Percentiles rank a stretch among this genome's conserved stretches.
phyloP scores from a whole-genome alignment of 2,888 invertebrate genomes.

The Galerucella pusilla region DNA sequence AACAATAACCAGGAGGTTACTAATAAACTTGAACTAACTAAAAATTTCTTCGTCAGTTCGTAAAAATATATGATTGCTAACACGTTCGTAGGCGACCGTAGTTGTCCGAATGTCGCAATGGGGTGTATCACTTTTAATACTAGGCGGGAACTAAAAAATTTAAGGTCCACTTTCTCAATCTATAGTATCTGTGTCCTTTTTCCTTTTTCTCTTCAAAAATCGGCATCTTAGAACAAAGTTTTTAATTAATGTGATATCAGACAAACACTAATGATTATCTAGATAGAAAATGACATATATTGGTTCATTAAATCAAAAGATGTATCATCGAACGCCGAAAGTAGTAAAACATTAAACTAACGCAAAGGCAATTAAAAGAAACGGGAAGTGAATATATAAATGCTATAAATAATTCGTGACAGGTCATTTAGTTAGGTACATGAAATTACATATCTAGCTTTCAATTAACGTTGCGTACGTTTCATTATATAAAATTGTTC shows the following conservation, averaged over 20 bases:
- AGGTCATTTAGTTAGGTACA: conserved; percentile 24
- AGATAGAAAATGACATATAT: conserved; percentile 6
- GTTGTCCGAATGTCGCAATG: too few species aligned
- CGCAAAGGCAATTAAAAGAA: conserved; percentile 17
- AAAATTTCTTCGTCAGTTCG: too few species aligned
- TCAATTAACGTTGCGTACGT: conserved; percentile 28
- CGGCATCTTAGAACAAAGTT: too few species aligned
- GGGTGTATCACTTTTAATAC: too few species aligned
- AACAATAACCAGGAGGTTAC: too few species aligned
- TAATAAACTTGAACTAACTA: too few species aligned
- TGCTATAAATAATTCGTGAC: conserved; percentile 30
- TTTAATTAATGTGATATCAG: conserved; percentile 6
- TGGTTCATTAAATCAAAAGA: background rate
- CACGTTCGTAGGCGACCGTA: too few species aligned
- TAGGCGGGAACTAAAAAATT: too few species aligned
- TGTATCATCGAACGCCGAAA: background rate
- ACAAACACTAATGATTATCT: conserved; percentile 1
- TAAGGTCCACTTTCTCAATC: too few species aligned
- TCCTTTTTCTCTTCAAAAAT: too few species aligned
- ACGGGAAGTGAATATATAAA: conserved; percentile 5
- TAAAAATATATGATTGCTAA: too few species aligned
- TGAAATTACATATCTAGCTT: conserved; percentile 33
- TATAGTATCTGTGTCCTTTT: too few species aligned
- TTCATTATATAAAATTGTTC: conserved; percentile 24
- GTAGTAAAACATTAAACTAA: conserved; percentile 9